These are phyloP conservation scores for Drosophila lutescens DNA, from an alignment of 2,888 invertebrate species.

Conservation along the genomic window DNA sequence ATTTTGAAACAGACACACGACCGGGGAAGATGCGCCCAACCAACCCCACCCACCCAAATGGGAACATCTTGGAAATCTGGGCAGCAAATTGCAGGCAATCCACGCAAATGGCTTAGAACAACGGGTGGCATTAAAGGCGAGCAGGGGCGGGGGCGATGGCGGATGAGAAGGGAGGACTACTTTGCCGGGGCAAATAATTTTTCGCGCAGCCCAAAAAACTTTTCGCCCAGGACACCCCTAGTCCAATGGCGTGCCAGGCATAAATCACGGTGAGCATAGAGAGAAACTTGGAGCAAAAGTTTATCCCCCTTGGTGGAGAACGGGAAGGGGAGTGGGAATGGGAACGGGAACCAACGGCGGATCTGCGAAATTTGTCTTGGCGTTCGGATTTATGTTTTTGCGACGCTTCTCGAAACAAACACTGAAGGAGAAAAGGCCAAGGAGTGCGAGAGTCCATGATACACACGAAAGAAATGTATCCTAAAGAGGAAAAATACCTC, in stretches of 20 bases:
- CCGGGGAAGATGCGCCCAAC: conserved; percentile 19
- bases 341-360: conserved; percentile 56
- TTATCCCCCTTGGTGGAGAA: conserved; percentile 27
- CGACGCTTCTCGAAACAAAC: conserved; percentile 76
- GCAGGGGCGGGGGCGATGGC: conserved; percentile 14
- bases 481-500: too few relatives aligned
- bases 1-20: conserved; percentile 75
- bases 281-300: conserved; percentile 72
- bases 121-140: conserved; percentile 77
- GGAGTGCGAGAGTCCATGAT: conserved; percentile 16
- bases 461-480: neutral
- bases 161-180: conserved; percentile 21
- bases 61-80: conserved; percentile 73
- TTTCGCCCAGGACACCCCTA: conserved; percentile 64
- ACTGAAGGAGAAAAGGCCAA: conserved; percentile 37
- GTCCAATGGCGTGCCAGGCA: conserved; percentile 72
- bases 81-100: conserved; percentile 83
- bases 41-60: conserved; percentile 7
- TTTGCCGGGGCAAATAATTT: conserved; percentile 56
- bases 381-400: conserved; percentile 79
- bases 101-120: conserved; percentile 81
- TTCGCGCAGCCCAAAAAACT: conserved; percentile 63
- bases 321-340: conserved; percentile 3
- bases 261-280: conserved; percentile 70
- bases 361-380: conserved; percentile 82